Base-by-base conservation (phyloP, 2,113 vertebrate species). In the Rattus rattus region DNA sequence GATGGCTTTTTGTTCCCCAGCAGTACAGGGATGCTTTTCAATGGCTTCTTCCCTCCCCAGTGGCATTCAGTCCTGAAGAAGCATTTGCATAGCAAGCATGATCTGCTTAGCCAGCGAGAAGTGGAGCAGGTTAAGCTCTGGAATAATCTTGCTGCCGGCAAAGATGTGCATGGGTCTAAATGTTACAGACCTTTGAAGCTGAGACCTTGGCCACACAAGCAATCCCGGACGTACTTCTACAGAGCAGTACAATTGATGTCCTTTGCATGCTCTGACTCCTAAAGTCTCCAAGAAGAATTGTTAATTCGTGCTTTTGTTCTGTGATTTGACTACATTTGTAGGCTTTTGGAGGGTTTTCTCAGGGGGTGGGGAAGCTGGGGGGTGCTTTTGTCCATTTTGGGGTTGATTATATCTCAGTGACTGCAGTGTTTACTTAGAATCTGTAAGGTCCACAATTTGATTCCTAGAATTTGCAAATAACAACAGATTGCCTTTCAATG, bases 221-320 rank as follows among this genome's bases (percentile, higher is more conserved):
- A 98, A 59, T 92, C 93, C 70, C 92, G 43, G 89, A 83, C 81
- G 77, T 93, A 76, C 92, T 77, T 97, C 92, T 95, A 92, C 97
- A 96, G 96, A 95, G 89, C 91, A 96, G 96, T 77, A 79, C 85
- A 89, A 52, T 93, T 96, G 94, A 96, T 92, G 87, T 84, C 87
- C 96, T 88, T 88, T 98, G 88, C 94, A 92, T 95, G 76, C 92
- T 97, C 95, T 86, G 94, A 77, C 96, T 96, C 97, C 69, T 96
- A 43, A 96, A 96, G 89, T 96, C 89, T 95, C 86, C 79, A 89
- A 12, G n/a, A 96, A 96, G 97, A 97, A 52, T 90, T 90, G 80
- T 96, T 95, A 89, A 92, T 97, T 97, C 95, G 97, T 94, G 93
- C 77, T 97, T 97, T 97, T 90, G 93, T 97, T 97, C 98, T 94